Percentiles rank a stretch among this genome's conserved stretches.
Conservation (phyloP, 2,888 invertebrate genomes). For the Pammene aurita region DNA sequence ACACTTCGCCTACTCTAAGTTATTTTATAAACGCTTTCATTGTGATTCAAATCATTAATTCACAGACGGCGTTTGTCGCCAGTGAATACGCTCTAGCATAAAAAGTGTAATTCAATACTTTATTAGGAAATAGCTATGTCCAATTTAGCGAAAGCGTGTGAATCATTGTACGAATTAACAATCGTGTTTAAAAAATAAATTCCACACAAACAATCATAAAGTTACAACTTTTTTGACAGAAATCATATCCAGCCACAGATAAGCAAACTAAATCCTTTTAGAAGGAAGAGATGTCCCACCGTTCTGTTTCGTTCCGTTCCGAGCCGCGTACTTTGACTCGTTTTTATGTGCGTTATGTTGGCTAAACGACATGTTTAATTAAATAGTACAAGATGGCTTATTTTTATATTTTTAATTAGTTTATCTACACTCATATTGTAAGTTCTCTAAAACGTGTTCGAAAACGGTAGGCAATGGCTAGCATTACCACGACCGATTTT, state of each 20-base stretch:
- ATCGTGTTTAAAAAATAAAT: slow-evolving; percentile 43
- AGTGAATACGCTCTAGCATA: slow-evolving; percentile 15
- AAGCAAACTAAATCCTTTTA: not conserved
- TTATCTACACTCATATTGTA: no score
- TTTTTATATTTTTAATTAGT: no score
- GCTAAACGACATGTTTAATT: not conserved
- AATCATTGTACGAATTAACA: slow-evolving; percentile 44
- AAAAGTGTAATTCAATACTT: slow-evolving; percentile 17
- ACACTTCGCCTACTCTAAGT: slow-evolving; percentile 71
- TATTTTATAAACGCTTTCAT: slow-evolving; percentile 77
- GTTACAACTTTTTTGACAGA: slow-evolving; percentile 46
- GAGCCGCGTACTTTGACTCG: no score
- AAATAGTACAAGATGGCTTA: no score
- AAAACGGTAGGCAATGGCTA: no score
- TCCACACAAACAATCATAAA: slow-evolving; percentile 41
- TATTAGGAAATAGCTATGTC: slow-evolving; percentile 26
- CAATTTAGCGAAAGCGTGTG: slow-evolving; percentile 51
- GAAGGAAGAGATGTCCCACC: no score
- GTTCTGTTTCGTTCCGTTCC: no score
- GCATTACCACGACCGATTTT: no score
- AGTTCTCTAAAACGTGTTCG: no score
- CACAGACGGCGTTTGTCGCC: slow-evolving; percentile 40
- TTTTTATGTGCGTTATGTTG: slow-evolving; percentile 5
- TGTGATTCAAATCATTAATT: slow-evolving; percentile 69
- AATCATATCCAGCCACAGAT: slow-evolving; percentile 28